Evolutionary conservation across 1,140 invertebrate genomes (phyloP).

Genomic region (Xylocopa sonorina): DNA sequence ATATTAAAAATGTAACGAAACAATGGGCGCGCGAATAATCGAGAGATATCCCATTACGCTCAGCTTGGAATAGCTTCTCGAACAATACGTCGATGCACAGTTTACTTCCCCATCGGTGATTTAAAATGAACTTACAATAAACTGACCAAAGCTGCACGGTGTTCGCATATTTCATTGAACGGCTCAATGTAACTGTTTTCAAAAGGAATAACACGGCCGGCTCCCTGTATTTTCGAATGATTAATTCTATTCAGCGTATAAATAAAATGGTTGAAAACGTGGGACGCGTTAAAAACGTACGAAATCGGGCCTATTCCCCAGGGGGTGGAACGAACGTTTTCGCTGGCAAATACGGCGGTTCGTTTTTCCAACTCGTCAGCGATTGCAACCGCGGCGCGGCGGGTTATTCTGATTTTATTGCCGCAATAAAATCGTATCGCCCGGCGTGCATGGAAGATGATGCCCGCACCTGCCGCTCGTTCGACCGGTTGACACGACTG

Average conservation of each 20-base stretch:
- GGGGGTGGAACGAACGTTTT: too few relatives aligned
- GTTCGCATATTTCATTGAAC: background rate
- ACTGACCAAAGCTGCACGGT: background rate
- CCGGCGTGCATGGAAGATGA: conserved; percentile 40
- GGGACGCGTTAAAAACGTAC: background rate
- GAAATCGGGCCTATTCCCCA: too few relatives aligned
- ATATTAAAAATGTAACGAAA: background rate
- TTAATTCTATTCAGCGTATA: too few relatives aligned
- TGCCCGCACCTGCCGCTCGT: conserved; percentile 53
- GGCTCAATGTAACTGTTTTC: background rate
- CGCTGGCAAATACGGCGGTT: too few relatives aligned
- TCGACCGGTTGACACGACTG: conserved; percentile 48
- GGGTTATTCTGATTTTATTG: conserved; percentile 55
- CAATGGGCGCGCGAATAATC: background rate
- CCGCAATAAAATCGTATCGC: conserved; percentile 51
- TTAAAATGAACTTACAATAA: background rate
- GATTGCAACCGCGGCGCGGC: background rate
- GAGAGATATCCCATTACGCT: background rate
- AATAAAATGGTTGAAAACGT: too few relatives aligned
- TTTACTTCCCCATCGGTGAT: too few relatives aligned
- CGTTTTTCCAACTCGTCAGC: too few relatives aligned
- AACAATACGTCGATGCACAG: background rate
- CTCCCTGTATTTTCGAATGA: too few relatives aligned
- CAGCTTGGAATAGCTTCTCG: background rate
- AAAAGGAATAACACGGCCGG: too few relatives aligned